phyloP scores from a whole-genome alignment of 2,888 invertebrate genomes.

The Cerceris rybyensis region DNA sequence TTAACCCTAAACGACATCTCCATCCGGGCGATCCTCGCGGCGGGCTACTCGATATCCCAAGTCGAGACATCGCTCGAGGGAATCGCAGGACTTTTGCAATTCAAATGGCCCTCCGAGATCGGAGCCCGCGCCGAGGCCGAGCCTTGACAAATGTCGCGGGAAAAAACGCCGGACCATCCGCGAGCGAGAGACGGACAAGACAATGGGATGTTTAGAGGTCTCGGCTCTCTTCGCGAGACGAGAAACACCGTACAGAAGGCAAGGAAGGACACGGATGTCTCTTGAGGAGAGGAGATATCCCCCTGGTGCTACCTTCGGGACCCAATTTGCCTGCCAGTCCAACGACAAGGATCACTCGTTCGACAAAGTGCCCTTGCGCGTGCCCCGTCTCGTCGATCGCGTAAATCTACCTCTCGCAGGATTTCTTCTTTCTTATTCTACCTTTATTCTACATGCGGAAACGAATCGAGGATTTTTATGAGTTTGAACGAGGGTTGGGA shows the following conservation, averaged over 20 bases:
- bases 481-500: too few species aligned
- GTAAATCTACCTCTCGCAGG: constrained; percentile 38
- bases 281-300: constrained; percentile 47
- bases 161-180: constrained; percentile 59
- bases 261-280: constrained; percentile 53
- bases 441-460: background rate
- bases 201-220: constrained; percentile 80
- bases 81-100: constrained; percentile 74
- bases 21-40: constrained; percentile 60
- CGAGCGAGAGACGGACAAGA: constrained; percentile 79
- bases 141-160: constrained; percentile 79
- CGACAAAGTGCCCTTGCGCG: constrained; percentile 61
- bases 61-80: constrained; percentile 52
- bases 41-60: constrained; percentile 33
- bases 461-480: background rate
- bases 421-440: background rate
- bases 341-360: constrained; percentile 70
- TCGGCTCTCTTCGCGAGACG: constrained; percentile 69
- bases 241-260: constrained; percentile 43
- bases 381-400: constrained; percentile 31
- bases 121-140: constrained; percentile 36
- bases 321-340: constrained; percentile 72
- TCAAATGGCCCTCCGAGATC: constrained; percentile 68
- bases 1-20: constrained; percentile 69
- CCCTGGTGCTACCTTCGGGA: constrained; percentile 66